Base-by-base conservation (phyloP, 2,797 vertebrate genomes). In the Enteromius viviparus region DNA sequence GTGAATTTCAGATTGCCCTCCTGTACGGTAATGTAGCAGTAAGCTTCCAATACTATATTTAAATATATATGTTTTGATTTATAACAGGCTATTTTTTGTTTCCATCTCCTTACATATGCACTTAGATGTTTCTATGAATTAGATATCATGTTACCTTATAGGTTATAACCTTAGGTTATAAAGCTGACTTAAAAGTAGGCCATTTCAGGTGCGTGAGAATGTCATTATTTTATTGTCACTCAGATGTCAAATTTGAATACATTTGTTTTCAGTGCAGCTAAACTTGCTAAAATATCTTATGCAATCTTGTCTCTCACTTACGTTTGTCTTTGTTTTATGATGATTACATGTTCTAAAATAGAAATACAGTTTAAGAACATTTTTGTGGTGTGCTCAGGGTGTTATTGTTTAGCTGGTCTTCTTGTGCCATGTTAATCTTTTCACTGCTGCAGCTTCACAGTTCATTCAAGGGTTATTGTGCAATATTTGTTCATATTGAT, bases 1-100 rank as follows among this genome's bases (percentile, higher is more conserved):
- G 47, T 82, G 19, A 76, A 82, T 76, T 66, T 76, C 34, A 76
- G 60, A 82, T 68, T 34, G 62, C 55, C 32, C 8, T 55, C 32
- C 32, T 53, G 12, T 10, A 70, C 1, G 6, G 23, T 58, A 23
- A 29, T 70, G 12, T 11, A 72, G 9, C 3, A 21, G 26, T 10
- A 40, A 8, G 11, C 9, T 72, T 60, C 11, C 40, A 47, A n/a
- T 78, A 29, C 4, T 62, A 74, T 32, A n/a, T 64, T 3, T 14
- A 47, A 47, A 42, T 14, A 64, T 62, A 3, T 0, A 53, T 53
- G 62, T 74, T 26, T 81, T 15, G 7, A 49, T 29, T 17, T n/a
- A 14, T 62, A 14, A 9, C 26, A 4, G 6, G 6, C 10, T 51
- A 29, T 9, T 5, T 23, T 26, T 11, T 23, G 40, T 40, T 2